Evolutionary conservation across 2,797 vertebrate genomes (phyloP).

Genomic region (Gephyroberyx darwinii): DNA sequence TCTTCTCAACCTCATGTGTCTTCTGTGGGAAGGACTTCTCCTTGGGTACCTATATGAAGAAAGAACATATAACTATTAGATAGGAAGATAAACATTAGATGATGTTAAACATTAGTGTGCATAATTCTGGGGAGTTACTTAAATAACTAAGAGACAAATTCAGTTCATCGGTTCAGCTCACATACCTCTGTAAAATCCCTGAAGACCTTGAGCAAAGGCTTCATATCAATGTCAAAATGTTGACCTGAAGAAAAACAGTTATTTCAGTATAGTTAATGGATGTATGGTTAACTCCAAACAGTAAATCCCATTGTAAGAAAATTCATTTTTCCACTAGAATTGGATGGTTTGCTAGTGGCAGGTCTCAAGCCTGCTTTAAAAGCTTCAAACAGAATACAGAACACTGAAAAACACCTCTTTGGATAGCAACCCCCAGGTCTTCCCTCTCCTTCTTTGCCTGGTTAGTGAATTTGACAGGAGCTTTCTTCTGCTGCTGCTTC

Average conservation of each 20-base stretch:
- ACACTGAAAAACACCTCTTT: conserved; percentile 55
- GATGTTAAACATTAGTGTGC: too few species aligned
- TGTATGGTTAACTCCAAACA: background rate
- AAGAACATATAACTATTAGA: background rate
- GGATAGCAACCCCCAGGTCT: conserved; percentile 74
- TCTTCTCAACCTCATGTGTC: conserved; percentile 12
- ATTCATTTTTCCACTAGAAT: too few species aligned
- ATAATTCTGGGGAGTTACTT: too few species aligned
- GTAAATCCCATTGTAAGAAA: too few species aligned
- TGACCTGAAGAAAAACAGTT: conserved; percentile 36
- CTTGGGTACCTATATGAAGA: conserved; percentile 15
- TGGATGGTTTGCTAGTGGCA: too few species aligned
- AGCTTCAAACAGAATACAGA: background rate
- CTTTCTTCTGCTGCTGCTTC: background rate
- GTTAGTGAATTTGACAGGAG: background rate
- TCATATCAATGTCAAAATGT: conserved; percentile 34
- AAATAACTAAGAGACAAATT: too few species aligned
- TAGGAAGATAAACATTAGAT: too few species aligned
- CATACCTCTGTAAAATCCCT: conserved; percentile 48
- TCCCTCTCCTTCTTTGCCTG: conserved; percentile 24
- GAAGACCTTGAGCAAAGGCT: conserved; percentile 45
- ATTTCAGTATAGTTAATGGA: background rate
- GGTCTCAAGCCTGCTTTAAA: background rate
- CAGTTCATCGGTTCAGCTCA: background rate
- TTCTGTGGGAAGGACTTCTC: conserved; percentile 7